These are phyloP conservation scores for Junonia oenone DNA, from an alignment of 2,888 invertebrate genomes.

Conservation along the genomic window DNA sequence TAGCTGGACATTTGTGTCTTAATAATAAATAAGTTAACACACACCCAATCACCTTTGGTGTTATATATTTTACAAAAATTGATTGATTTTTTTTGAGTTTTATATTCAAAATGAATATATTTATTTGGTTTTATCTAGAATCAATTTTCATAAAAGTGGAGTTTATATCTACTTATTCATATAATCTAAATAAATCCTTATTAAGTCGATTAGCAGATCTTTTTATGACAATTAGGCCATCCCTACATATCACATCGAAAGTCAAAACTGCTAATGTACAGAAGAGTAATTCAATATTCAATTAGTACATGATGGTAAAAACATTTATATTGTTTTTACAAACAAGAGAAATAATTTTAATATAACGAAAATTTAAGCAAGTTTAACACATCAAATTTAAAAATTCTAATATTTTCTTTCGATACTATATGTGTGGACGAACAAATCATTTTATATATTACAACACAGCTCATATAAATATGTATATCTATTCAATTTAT, in stretches of 20 bases:
- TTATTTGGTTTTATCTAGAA: neutral
- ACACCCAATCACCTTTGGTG: neutral
- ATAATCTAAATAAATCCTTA: neutral
- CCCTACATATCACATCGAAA: neutral
- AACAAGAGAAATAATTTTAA: no score
- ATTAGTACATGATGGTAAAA: no score
- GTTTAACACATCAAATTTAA: neutral
- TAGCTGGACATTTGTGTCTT: neutral
- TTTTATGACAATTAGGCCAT: neutral
- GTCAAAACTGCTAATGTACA: no score
- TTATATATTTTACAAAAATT: neutral
- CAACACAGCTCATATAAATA: slow-evolving; percentile 7
- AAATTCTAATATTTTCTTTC: neutral
- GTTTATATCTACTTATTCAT: neutral
- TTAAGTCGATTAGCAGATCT: neutral
- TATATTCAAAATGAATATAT: neutral
- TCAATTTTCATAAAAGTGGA: neutral
- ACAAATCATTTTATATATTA: neutral
- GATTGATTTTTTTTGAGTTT: neutral
- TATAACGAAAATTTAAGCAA: no score
- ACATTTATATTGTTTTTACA: no score
- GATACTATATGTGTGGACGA: neutral
- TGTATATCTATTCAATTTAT: slow-evolving; percentile 1
- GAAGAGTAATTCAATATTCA: no score
- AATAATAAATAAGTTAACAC: neutral